These are phyloP conservation scores for Gonatopus flavifemur DNA, from an alignment of 1,140 invertebrate species.

Conservation along the genomic window DNA sequence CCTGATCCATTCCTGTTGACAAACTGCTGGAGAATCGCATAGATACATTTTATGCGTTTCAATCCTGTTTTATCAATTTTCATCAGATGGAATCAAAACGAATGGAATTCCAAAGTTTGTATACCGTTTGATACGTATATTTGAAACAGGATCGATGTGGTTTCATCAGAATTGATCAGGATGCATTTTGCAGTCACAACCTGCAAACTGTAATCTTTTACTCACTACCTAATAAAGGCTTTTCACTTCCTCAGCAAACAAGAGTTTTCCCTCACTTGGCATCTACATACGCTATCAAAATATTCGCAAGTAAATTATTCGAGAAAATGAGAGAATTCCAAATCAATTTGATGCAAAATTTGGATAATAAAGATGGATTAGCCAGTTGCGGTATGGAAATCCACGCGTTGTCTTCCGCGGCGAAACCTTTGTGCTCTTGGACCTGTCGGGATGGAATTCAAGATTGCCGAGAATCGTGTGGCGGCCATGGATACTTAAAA, in stretches of 20 bases:
- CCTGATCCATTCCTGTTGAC: constrained; percentile 1
- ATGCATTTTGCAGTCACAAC: too few relatives aligned
- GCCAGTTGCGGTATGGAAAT: constrained; percentile 70
- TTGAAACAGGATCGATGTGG: too few relatives aligned
- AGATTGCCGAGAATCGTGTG: constrained; percentile 88
- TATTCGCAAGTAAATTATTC: constrained; percentile 65
- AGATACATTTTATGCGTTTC: too few relatives aligned
- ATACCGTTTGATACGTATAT: too few relatives aligned
- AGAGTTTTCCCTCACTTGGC: constrained; percentile 87
- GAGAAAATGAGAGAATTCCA: constrained; percentile 34
- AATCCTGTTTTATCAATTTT: too few relatives aligned
- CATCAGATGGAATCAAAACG: too few relatives aligned
- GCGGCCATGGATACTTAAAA: constrained; percentile 79
- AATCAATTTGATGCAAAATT: constrained; percentile 25
- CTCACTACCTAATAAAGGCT: too few relatives aligned
- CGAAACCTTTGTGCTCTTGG: constrained; percentile 88
- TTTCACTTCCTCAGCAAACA: constrained; percentile 74
- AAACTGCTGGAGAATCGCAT: too few relatives aligned
- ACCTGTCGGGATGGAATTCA: constrained; percentile 80
- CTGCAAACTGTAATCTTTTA: too few relatives aligned
- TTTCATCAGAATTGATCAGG: too few relatives aligned
- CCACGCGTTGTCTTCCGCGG: constrained; percentile 85
- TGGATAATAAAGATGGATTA: constrained; percentile 30
- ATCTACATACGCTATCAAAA: constrained; percentile 74
- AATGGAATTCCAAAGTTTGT: too few relatives aligned